Evolutionary conservation across 2,888 invertebrate genomes (phyloP).

Genomic region (Crossocerus cetratus): DNA sequence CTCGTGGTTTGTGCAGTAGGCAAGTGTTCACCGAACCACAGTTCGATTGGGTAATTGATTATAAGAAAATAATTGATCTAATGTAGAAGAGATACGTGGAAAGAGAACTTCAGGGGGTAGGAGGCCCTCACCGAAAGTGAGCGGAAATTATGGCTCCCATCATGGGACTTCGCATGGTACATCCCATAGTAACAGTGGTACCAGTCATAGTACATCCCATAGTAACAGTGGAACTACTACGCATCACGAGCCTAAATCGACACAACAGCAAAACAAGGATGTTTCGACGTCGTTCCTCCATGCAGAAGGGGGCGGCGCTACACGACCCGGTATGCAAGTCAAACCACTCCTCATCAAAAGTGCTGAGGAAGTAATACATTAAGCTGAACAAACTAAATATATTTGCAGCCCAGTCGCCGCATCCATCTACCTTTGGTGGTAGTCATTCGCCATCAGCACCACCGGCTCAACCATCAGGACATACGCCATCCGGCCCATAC

Average conservation of each 20-base stretch:
- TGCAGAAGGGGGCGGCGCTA: constrained; percentile 52
- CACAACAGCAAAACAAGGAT: constrained; percentile 30
- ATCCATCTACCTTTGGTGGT: too few relatives aligned
- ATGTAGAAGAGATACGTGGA: too few relatives aligned
- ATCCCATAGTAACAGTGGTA: neutral
- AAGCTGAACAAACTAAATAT: neutral
- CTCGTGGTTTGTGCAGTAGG: constrained; percentile 6
- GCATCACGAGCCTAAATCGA: neutral
- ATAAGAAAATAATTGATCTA: neutral
- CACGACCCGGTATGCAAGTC: constrained; percentile 38
- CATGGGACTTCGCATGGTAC: neutral
- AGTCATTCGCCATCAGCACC: too few relatives aligned
- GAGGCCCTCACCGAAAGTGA: too few relatives aligned
- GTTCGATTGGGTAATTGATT: neutral
- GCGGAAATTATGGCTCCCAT: neutral
- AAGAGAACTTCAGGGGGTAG: too few relatives aligned
- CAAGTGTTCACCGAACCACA: constrained; percentile 19
- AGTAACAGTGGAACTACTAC: neutral
- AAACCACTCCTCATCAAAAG: too few relatives aligned
- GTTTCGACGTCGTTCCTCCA: constrained; percentile 43
- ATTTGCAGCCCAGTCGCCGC: constrained; percentile 13
- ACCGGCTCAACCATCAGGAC: neutral
- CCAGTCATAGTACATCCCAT: neutral
- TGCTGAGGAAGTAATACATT: constrained; percentile 3
- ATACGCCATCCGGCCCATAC: too few relatives aligned